Evolutionary conservation across 2,888 invertebrate genomes (phyloP), one percentile per base, ranked within the genome.

Genomic region (Lasioglossum villosulum): DNA sequence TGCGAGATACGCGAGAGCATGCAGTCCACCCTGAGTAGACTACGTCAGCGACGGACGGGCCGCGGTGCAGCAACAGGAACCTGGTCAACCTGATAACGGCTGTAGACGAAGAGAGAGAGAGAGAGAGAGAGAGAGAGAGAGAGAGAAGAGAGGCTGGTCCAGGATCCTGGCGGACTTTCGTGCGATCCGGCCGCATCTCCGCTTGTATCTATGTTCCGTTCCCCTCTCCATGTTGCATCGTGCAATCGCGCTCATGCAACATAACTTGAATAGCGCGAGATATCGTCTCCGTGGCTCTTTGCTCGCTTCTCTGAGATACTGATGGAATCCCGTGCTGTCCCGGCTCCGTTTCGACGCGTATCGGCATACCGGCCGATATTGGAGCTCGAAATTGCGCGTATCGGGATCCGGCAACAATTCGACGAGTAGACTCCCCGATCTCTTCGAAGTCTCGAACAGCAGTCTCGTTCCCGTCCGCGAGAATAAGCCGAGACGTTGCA

Each of bases 71-170:
- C 75, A 86, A 86, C 78, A 42, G 73, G 76, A 63, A 82, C 79
- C 86, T 86, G 86, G 83, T 14, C 37, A 75, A 42, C 45, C 83
- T 42, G 86, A 87, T 87, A 87, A 87, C 86, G 78, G 48, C 0
- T 34, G 63, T 8, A 30, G 30, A 63, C 30, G 14, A 27, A 59
- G 59, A 59, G 59, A 14, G 27, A 12, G 4, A 4, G 27, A 59
- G 59, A 63, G 27, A 30, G 63, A 27, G 14, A 59, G 59, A 27
- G 27, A 27, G 59, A 14, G 27, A n/a, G 27, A 27, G 56, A n/a
- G n/a, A 4, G 59, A 59, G 27, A 14, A 27, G 27, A 2, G 59
- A 16, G 14, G 14, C 5, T 14, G 23, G 37, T 70, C 42, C 76
- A 70, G 76, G 86, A 79, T 73, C 74, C 79, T 79, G 78, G 14